Base-by-base conservation (phyloP, 2,113 vertebrate species). In the Ophthalmolycus amberensis region DNA sequence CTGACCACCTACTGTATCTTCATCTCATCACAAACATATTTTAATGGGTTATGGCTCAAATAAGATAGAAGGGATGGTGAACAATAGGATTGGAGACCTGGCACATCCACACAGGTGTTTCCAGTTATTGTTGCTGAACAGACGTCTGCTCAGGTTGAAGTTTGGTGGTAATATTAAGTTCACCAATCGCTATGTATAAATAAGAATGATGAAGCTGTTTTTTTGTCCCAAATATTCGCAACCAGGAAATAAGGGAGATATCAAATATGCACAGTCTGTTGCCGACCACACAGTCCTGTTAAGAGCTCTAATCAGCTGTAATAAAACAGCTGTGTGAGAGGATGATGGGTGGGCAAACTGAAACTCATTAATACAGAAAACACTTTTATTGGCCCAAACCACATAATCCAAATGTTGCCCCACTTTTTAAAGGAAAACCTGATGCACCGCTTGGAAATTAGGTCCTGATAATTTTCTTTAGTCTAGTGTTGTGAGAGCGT, bases 1-100 rank as follows among this genome's bases (percentile, higher is more conserved):
- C 52, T 74, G 40, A 59, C n/a, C 63, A 66, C 60, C 69, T 7
- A 42, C 37, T 66, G 56, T 46, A 56, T 9, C 52, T 37, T 48
- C 22, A 59, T 59, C 9, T 29, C n/a, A 50, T 38, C 25, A 59
- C 25, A 66, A 34, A 32, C n/a, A 60, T 16, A 0, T 59, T 62
- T 32, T 14, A 32, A 29, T 58, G 32, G 9, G 3, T 25, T 59
- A 11, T 60, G 25, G 29, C 58, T 34, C 14, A 48, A 73, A n/a
- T 20, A 18, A 50, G 18, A 58, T 6, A 63, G 67, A 42, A 32
- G 6, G 48, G 8, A 56, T 64, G 2, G 6, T 44, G 42, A 29
- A 58, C 7, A 40, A 15, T 32, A 32, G 29, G 12, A 58, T 22
- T 67, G 2, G 44, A 58, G 18, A 20, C 25, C 27, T 48, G 42